Evolutionary conservation across 2,888 invertebrate genomes (phyloP), one percentile per base, ranked within the genome.

Genomic region (Acleris emargana): DNA sequence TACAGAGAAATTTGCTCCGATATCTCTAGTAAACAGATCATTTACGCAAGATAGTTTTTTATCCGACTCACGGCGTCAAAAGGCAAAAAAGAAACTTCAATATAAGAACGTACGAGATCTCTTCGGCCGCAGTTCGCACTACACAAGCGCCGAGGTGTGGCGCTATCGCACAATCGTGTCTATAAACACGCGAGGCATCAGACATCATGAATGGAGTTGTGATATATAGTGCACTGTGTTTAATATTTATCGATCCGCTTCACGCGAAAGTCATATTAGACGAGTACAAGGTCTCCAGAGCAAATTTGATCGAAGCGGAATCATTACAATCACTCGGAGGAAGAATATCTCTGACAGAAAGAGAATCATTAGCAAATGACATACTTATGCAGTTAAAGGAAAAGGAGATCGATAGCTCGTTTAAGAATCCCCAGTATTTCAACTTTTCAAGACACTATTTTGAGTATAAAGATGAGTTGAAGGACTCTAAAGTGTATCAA

Each of bases 381-480:
- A 86, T 94, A 1, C 82, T 95, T 2, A 95, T 95, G 94, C 72
- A 75, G 6, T 91, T 86, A 63, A 95, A 95, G 74, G 70, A 78
- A 0, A 75, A 81, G 11, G 95, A 95, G 78, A 74, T 93, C 16
- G 77, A 91, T 0, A 84, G 88, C 52, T 93, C 94, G 13, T 87
- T 91, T 71, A 73, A 78, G 0, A 82, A 93, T 63, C 93, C 94
- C 0, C 80, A 84, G 60, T 76, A 86, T 6, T 96, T 95, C 75
- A 91, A 94, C 52, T 95, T 96, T 1, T 93, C 95, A 0, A 90
- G 91, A 58, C 95, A 95, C 76, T 95, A 96, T 71, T 94, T 96
- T 73, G 81, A 89, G 0, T 94, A 94, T 1, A 93, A 93, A 71
- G 76, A 91, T 1, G 82, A 92, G 11, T 95, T 97, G 16, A 88